Conservation (phyloP, 1,140 invertebrate genomes). For the Luehdorfia chinensis region DNA sequence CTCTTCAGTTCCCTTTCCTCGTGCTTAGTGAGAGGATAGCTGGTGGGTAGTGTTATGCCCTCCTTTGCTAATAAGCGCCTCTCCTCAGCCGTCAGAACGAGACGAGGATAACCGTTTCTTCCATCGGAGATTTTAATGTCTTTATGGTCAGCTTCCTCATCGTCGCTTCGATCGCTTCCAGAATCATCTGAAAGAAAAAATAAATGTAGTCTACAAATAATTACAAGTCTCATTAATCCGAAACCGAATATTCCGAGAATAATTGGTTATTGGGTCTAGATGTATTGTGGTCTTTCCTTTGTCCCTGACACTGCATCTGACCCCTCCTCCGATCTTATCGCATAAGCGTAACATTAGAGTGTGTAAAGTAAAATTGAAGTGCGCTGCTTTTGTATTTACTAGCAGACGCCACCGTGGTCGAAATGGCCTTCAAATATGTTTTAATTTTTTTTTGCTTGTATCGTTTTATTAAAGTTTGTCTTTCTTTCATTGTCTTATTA, state of each 20-base stretch:
- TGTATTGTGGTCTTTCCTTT: neutral
- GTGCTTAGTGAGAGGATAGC: conserved; percentile 91
- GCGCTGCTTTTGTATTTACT: too few relatives aligned
- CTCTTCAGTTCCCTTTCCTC: conserved; percentile 93
- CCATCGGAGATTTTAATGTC: conserved; percentile 47
- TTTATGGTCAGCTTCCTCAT: conserved; percentile 58
- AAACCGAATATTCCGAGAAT: neutral
- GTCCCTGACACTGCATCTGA: too few relatives aligned
- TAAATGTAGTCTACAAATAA: neutral
- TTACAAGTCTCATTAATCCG: neutral
- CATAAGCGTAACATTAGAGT: too few relatives aligned
- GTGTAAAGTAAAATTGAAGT: too few relatives aligned
- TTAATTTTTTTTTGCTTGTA: too few relatives aligned
- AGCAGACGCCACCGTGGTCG: too few relatives aligned
- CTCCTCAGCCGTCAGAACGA: conserved; percentile 87
- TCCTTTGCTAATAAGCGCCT: conserved; percentile 88
- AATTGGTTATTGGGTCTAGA: too few relatives aligned
- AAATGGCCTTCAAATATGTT: too few relatives aligned
- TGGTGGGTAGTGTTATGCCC: conserved; percentile 87
- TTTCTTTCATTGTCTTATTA: too few relatives aligned
- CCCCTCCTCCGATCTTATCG: too few relatives aligned
- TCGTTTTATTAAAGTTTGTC: too few relatives aligned
- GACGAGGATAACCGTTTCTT: conserved; percentile 76
- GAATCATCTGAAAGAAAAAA: conserved; percentile 56
- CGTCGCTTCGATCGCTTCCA: conserved; percentile 71